Conservation (phyloP, 2,888 invertebrate genomes). For the Epistrophe eligans region DNA sequence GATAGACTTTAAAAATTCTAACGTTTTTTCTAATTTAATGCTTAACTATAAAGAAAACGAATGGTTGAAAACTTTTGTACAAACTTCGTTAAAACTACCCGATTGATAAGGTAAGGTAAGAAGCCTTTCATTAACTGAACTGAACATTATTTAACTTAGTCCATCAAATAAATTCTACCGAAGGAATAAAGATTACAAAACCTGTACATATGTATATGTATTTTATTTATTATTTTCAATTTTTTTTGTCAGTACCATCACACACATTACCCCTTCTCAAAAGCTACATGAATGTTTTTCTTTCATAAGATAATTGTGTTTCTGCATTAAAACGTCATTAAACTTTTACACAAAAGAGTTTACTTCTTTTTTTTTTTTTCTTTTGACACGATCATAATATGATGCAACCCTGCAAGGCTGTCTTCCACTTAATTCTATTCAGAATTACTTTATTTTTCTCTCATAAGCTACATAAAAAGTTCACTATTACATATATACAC, state of each 20-base stretch:
- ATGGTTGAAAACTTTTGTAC: no score
- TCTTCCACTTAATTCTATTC: slow-evolving; percentile 48
- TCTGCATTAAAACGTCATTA: slow-evolving; percentile 8
- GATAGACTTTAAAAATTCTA: no score
- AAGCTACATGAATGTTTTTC: not conserved
- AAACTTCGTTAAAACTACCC: no score
- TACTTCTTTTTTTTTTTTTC: not conserved
- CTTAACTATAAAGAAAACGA: no score
- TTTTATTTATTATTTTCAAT: no score
- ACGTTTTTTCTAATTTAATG: no score
- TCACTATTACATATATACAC: slow-evolving; percentile 29
- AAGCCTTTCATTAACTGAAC: no score
- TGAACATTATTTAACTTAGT: no score
- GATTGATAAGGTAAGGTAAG: no score
- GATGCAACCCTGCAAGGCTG: slow-evolving; percentile 53
- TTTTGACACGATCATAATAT: slow-evolving; percentile 11
- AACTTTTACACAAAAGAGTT: slow-evolving; percentile 11
- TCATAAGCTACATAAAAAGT: slow-evolving; percentile 39
- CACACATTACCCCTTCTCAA: not conserved
- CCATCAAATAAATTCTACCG: no score
- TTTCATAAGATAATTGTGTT: slow-evolving; percentile 2
- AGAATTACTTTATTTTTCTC: slow-evolving; percentile 45
- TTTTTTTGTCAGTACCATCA: not conserved
- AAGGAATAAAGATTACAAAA: no score
- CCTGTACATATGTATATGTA: no score